Percentiles rank a stretch among this genome's conserved stretches.
Evolutionary conservation across 2,888 invertebrate genomes (phyloP).

Genomic region (Dichetophora obliterata): DNA sequence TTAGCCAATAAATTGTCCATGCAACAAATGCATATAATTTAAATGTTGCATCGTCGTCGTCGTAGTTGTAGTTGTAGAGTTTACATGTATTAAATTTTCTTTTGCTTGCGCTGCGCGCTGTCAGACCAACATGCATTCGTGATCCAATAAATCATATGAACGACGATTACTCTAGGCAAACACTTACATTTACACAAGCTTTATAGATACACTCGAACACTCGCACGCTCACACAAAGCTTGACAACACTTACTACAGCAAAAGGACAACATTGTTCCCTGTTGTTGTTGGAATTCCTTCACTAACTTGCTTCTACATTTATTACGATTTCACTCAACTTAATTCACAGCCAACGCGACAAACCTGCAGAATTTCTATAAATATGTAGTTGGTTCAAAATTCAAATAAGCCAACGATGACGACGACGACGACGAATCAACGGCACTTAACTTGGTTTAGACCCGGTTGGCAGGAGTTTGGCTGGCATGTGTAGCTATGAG

Average conservation of each 20-base stretch:
- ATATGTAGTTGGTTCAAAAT: slow-evolving; percentile 17
- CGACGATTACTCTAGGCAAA: slow-evolving; percentile 27
- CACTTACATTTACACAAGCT: slow-evolving; percentile 34
- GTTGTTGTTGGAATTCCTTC: slow-evolving; percentile 12
- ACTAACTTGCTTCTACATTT: not conserved
- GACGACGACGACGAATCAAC: too few relatives aligned
- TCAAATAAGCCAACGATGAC: not conserved
- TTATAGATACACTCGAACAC: not conserved
- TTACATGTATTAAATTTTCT: too few relatives aligned
- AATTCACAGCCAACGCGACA: slow-evolving; percentile 21
- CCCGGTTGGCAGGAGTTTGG: too few relatives aligned
- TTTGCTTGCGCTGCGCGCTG: not conserved
- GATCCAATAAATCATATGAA: slow-evolving; percentile 34
- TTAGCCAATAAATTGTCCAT: slow-evolving; percentile 25
- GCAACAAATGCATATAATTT: slow-evolving; percentile 28
- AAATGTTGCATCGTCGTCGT: slow-evolving; percentile 17
- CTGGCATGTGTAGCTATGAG: not conserved
- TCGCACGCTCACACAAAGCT: not conserved
- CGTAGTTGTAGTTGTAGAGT: not conserved
- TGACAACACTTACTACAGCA: not conserved
- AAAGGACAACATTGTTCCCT: not conserved
- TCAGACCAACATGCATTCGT: slow-evolving; percentile 18
- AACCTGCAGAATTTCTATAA: slow-evolving; percentile 23
- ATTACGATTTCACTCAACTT: slow-evolving; percentile 20
- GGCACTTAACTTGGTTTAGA: too few relatives aligned